Percentiles rank a stretch among this genome's conserved stretches.
Evolutionary conservation across 2,113 vertebrate genomes (phyloP).

Genomic region (Vombatus ursinus): DNA sequence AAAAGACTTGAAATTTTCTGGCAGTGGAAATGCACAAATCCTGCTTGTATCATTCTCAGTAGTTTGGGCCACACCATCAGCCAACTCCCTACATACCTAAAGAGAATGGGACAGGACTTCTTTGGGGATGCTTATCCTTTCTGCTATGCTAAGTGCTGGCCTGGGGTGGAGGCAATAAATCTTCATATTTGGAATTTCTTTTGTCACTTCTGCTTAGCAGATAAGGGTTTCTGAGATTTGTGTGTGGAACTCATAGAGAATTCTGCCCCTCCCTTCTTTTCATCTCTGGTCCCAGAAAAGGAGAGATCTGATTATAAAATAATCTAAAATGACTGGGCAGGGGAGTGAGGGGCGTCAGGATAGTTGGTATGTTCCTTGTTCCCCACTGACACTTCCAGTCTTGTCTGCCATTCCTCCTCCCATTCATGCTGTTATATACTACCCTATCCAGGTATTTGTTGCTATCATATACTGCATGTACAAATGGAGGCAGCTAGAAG

Average conservation of each 20-base stretch:
- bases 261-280: conserved; percentile 67
- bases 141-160: conserved; percentile 63
- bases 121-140: conserved; percentile 47
- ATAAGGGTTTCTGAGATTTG: conserved; percentile 43
- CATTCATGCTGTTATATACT: background rate
- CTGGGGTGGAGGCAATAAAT: conserved; percentile 70
- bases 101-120: conserved; percentile 58
- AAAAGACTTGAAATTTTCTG: conserved; percentile 67
- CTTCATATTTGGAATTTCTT: conserved; percentile 73
- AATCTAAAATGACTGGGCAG: conserved; percentile 52
- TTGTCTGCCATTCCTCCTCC: background rate
- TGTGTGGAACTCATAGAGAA: conserved; percentile 45
- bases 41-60: conserved; percentile 65
- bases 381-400: background rate
- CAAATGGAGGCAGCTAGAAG: background rate
- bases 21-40: conserved; percentile 56
- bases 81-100: conserved; percentile 63
- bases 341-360: conserved; percentile 10
- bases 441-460: background rate
- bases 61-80: conserved; percentile 61
- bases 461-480: background rate
- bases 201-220: conserved; percentile 74
- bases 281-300: conserved; percentile 57
- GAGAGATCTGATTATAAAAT: conserved; percentile 61
- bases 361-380: conserved; percentile 40